Evolutionary conservation across 2,888 invertebrate genomes (phyloP).

Genomic region (Dicroscelio sp.): DNA sequence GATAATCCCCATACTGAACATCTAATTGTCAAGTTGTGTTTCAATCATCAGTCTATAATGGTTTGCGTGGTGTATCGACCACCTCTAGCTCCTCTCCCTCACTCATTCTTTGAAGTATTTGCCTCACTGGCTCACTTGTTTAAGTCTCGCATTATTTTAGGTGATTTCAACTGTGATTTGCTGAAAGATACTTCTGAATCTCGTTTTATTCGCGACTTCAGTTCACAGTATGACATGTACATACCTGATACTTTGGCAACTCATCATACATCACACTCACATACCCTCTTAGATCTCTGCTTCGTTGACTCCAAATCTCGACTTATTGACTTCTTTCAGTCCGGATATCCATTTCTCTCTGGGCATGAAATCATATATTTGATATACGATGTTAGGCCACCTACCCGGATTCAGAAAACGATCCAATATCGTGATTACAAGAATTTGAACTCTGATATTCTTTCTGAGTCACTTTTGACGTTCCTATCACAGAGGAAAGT

Average conservation of each 20-base stretch:
- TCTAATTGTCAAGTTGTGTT: background rate
- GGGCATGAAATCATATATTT: background rate
- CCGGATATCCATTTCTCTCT: background rate
- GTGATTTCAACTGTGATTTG: background rate
- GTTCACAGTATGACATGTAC: background rate
- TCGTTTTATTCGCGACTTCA: background rate
- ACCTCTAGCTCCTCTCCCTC: background rate
- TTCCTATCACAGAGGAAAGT: too few species aligned
- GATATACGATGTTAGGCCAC: background rate
- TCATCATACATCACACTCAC: slow-evolving; percentile 1
- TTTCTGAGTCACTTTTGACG: too few species aligned
- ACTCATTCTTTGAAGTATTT: background rate
- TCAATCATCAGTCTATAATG: background rate
- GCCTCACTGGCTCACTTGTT: background rate
- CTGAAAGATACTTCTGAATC: background rate
- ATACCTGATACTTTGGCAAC: background rate
- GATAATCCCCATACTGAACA: background rate
- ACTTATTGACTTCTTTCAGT: background rate
- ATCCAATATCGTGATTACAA: background rate
- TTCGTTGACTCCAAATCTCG: background rate
- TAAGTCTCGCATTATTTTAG: background rate
- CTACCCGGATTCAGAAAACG: background rate
- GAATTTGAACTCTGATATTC: background rate
- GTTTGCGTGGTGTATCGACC: background rate
- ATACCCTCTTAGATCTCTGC: background rate